Conservation (phyloP, 1,140 invertebrate species). For the Drosophila pachea region DNA sequence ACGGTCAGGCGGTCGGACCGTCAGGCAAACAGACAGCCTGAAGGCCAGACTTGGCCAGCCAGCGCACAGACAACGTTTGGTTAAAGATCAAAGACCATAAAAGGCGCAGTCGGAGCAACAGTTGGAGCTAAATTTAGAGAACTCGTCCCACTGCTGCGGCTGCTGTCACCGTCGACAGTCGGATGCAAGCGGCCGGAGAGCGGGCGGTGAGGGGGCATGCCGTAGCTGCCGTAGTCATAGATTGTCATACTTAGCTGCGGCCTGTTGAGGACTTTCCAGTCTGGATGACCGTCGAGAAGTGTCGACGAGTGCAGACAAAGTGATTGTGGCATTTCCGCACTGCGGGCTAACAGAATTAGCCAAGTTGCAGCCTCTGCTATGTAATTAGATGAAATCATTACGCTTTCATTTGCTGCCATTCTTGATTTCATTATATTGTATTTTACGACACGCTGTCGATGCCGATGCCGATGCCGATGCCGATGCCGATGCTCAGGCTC, state of each 20-base stretch:
- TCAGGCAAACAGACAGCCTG: neutral
- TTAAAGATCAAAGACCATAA: conserved; percentile 72
- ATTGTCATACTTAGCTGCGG: conserved; percentile 63
- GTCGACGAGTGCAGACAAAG: conserved; percentile 50
- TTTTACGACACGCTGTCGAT: conserved; percentile 39
- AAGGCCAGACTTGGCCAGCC: conserved; percentile 9
- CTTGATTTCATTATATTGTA: conserved; percentile 71
- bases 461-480: neutral
- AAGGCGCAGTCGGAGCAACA: conserved; percentile 57
- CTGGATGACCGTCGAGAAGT: conserved; percentile 36
- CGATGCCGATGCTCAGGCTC: conserved; percentile 7
- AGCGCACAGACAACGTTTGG: conserved; percentile 45
- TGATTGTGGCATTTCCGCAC: conserved; percentile 74
- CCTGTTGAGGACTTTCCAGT: conserved; percentile 40
- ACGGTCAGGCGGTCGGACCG: neutral
- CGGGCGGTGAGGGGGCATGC: too few species aligned
- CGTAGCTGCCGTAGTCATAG: conserved; percentile 47
- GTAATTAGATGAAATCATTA: conserved; percentile 77
- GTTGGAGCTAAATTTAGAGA: conserved; percentile 71
- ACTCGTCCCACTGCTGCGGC: conserved; percentile 31
- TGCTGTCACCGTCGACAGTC: conserved; percentile 4
- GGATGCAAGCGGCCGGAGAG: conserved; percentile 17
- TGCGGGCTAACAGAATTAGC: conserved; percentile 70
- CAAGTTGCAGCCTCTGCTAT: conserved; percentile 43
- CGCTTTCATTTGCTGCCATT: conserved; percentile 68